These are phyloP conservation scores for Okapia johnstoni DNA, from an alignment of 2,113 vertebrate species.

Conservation along the genomic window DNA sequence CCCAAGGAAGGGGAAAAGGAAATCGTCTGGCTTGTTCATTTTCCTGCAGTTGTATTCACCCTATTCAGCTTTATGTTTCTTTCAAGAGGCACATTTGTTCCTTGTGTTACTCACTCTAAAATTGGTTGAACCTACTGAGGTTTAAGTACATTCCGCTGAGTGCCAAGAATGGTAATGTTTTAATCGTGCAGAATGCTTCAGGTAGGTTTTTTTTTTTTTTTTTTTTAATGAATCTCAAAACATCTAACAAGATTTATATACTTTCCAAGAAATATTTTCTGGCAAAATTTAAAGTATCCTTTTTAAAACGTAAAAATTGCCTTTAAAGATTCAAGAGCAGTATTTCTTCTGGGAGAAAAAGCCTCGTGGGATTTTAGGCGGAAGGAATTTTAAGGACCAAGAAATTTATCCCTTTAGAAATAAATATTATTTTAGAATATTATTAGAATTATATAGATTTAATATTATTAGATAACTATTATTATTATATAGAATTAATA, in stretches of 20 bases:
- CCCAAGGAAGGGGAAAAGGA: neutral
- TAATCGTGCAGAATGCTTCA: neutral
- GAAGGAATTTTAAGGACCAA: neutral
- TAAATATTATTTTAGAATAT: neutral
- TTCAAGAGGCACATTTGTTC: neutral
- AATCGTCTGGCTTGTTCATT: neutral
- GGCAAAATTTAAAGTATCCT: neutral
- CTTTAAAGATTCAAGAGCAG: neutral
- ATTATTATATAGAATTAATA: neutral
- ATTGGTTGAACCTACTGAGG: neutral
- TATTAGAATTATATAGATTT: neutral
- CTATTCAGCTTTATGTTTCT: neutral
- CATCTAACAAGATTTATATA: neutral
- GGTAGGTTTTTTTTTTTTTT: neutral
- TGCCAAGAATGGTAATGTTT: neutral
- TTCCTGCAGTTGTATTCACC: neutral
- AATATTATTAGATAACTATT: neutral
- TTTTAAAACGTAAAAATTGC: neutral
- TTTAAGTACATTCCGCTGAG: neutral
- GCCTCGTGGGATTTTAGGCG: neutral
- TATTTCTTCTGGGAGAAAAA: constrained; percentile 3
- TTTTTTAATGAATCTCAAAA: neutral
- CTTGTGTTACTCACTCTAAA: neutral
- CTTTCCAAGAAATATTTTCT: neutral
- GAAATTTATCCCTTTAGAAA: neutral